Evolutionary conservation across 2,888 invertebrate species (phyloP).

Genomic region (Allygus modestus): DNA sequence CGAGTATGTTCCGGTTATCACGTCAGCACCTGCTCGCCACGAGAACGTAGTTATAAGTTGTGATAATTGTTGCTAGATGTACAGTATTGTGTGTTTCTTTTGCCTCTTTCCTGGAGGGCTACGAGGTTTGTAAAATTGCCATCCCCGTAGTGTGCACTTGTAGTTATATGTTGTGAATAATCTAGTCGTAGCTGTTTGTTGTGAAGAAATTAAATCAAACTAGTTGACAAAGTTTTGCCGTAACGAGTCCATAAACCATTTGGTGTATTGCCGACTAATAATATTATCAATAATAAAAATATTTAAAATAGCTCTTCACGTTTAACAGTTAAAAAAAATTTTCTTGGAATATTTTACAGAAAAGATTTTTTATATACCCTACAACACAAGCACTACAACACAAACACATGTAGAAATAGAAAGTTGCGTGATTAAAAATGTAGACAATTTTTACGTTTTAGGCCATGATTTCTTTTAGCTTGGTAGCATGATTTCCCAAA

Average conservation of each 20-base stretch:
- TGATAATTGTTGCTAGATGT: constrained; percentile 62
- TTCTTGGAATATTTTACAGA: background rate
- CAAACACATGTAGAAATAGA: constrained; percentile 32
- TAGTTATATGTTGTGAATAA: constrained; percentile 13
- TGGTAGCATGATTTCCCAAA: background rate
- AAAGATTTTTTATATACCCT: background rate
- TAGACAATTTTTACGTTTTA: background rate
- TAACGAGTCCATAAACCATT: too few species aligned
- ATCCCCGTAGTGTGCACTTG: constrained; percentile 31
- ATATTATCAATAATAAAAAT: too few species aligned
- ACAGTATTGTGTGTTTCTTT: constrained; percentile 50
- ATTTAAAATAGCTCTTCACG: too few species aligned
- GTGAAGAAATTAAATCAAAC: too few species aligned
- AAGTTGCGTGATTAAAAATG: background rate
- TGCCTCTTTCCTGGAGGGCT: constrained; percentile 76
- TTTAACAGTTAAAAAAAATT: too few species aligned
- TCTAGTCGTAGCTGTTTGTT: too few species aligned
- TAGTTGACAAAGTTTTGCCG: too few species aligned
- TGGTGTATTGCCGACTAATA: too few species aligned
- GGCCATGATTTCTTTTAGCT: background rate
- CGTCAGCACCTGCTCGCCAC: background rate
- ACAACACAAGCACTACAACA: constrained; percentile 17
- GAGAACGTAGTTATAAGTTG: constrained; percentile 53
- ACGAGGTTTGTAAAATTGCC: constrained; percentile 78
- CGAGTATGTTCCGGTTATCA: background rate